These are phyloP conservation scores for Loripinus fragilis DNA, from an alignment of 2,888 invertebrate genomes.

Conservation along the genomic window DNA sequence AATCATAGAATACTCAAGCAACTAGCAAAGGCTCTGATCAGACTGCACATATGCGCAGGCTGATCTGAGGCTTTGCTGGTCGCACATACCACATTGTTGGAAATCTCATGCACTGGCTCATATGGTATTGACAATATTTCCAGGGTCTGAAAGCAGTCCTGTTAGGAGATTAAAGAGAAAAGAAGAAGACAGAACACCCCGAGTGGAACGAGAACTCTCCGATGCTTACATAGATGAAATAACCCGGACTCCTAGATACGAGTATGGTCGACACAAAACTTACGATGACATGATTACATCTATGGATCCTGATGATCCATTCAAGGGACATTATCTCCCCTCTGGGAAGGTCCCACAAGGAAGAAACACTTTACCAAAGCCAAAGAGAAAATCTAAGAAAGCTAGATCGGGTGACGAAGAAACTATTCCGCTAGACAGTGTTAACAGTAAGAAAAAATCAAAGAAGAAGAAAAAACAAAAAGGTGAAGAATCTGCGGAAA, in stretches of 20 bases:
- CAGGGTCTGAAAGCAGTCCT: conserved; percentile 46
- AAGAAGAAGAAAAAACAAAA: conserved; percentile 53
- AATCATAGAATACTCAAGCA: too few relatives aligned
- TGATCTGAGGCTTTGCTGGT: too few relatives aligned
- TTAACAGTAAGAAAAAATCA: conserved; percentile 35
- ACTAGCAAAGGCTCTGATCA: too few relatives aligned
- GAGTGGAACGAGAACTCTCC: conserved; percentile 57
- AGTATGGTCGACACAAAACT: conserved; percentile 53
- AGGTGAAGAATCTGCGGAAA: conserved; percentile 40
- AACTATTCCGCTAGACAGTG: neutral
- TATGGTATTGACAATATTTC: too few relatives aligned
- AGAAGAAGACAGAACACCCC: conserved; percentile 32
- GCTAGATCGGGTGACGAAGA: conserved; percentile 26
- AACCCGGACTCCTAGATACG: conserved; percentile 64
- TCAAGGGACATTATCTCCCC: conserved; percentile 62
- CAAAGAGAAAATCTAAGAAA: conserved; percentile 40
- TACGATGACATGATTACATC: conserved; percentile 66
- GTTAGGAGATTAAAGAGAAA: conserved; percentile 47
- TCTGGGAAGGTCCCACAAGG: conserved; percentile 56
- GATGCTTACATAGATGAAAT: conserved; percentile 64
- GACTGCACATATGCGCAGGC: too few relatives aligned
- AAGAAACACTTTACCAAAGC: conserved; percentile 38
- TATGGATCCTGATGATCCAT: conserved; percentile 64
- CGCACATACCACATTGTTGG: too few relatives aligned
- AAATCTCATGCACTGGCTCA: too few relatives aligned